These are phyloP conservation scores for Scaptomyza caliginosa DNA, from an alignment of 2,888 invertebrate species.

Conservation along the genomic window DNA sequence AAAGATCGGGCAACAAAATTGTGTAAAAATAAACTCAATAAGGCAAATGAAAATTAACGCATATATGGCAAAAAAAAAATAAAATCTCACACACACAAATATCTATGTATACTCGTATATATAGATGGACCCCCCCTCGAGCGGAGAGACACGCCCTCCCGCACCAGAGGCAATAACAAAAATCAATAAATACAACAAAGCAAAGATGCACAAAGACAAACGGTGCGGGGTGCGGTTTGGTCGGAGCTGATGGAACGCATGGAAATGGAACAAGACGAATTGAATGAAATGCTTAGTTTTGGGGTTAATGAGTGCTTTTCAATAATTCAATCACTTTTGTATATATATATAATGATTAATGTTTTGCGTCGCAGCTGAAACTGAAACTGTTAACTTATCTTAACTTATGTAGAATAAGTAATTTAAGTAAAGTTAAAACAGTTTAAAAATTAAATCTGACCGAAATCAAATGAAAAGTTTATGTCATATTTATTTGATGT, in stretches of 20 bases:
- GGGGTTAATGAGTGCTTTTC: conserved; percentile 65
- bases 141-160: neutral
- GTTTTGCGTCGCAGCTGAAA: neutral
- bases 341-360: neutral
- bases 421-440: too few species aligned
- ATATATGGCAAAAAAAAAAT: conserved; percentile 67
- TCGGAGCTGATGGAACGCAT: too few species aligned
- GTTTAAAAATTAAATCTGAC: neutral
- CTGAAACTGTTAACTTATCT: conserved; percentile 24
- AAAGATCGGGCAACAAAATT: conserved; percentile 29
- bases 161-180: conserved; percentile 16
- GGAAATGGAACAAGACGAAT: conserved; percentile 12
- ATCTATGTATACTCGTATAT: conserved; percentile 1
- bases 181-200: conserved; percentile 48
- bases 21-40: conserved; percentile 21
- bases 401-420: too few species aligned
- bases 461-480: neutral
- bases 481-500: neutral
- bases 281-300: conserved; percentile 32
- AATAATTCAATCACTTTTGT: conserved; percentile 40
- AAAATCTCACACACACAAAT: conserved; percentile 15
- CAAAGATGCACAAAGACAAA: conserved; percentile 22
- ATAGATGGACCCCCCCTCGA: conserved; percentile 7
- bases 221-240: neutral
- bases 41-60: conserved; percentile 66